Evolutionary conservation across 2,888 invertebrate species (phyloP), one percentile per base, ranked within the genome.

Genomic region (Agonopterix alstromeriana): DNA sequence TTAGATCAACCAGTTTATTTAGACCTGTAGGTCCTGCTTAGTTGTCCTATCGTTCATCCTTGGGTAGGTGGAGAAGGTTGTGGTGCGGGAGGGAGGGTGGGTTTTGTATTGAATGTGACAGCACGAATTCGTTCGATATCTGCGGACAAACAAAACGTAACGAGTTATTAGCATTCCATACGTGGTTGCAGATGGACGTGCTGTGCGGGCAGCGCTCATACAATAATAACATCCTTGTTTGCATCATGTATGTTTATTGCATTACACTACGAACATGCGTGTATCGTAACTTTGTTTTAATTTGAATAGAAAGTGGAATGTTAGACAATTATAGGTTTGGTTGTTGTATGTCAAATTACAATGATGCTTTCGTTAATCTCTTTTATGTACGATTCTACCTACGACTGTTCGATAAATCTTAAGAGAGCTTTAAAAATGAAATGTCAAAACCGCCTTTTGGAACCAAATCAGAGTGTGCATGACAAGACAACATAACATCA

Each of bases 131-230:
- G 67, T 69, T 69, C 65, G 67, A 77, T 82, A 80, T 72, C 67
- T 67, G 67, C 63, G 70, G 69, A 66, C 76, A 63, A 75, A 71
- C 75, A 63, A 75, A 70, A 74, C 66, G 73, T 73, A 77, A 72
- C 68, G 61, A 73, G 67, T 63, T 64, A 82, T 86, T 86, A 84
- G 77, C 72, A 86, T 87, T 83, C 87, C 74, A 73, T 71, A 67
- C 77, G 73, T 70, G 70, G 73, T 69, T 67, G 71, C 27, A 27
- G 63, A 71, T 69, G 67, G 73, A 83, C 86, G 85, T 85, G 85
- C 57, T 69, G 70, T 84, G 82, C 80, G 84, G 82, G 82, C 61
- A 55, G 54, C 65, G 65, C 60, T 70, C 66, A 60, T 64, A 64
- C 53, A 50, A 60, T 69, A 64, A 67, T 65, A 27, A 27, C 27